phyloP scores from a whole-genome alignment of 2,888 invertebrate species.

The Argyresthia albistria region DNA sequence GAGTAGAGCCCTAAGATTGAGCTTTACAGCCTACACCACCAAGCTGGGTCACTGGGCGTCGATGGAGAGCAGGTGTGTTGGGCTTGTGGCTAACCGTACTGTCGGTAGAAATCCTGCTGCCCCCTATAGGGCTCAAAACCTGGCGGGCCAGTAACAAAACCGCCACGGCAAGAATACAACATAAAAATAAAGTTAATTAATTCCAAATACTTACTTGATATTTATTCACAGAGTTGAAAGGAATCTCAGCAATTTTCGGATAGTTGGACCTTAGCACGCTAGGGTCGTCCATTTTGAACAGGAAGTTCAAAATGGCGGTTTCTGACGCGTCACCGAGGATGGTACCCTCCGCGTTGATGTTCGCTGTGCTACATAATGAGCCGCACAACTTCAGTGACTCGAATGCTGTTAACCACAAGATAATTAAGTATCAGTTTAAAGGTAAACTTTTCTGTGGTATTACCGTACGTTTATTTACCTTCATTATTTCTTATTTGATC shows the following conservation, averaged over 20 bases:
- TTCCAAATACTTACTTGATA: slow-evolving; percentile 74
- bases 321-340: slow-evolving; percentile 92
- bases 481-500: slow-evolving; percentile 26
- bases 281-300: slow-evolving; percentile 76
- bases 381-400: slow-evolving; percentile 89
- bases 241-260: slow-evolving; percentile 91
- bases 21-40: no score
- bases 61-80: no score
- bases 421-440: background rate
- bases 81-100: no score
- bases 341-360: slow-evolving; percentile 86
- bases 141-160: no score
- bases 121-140: no score
- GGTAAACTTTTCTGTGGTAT: background rate
- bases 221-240: slow-evolving; percentile 95
- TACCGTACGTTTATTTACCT: slow-evolving; percentile 19
- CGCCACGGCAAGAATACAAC: no score
- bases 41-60: no score
- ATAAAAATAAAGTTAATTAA: no score
- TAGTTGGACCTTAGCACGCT: slow-evolving; percentile 81
- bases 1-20: no score
- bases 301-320: slow-evolving; percentile 89
- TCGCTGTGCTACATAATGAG: slow-evolving; percentile 95
- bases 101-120: no score
- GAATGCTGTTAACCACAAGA: slow-evolving; percentile 65